Conservation (phyloP, 2,888 invertebrate species). For the Scelioninae gen. 1 region DNA sequence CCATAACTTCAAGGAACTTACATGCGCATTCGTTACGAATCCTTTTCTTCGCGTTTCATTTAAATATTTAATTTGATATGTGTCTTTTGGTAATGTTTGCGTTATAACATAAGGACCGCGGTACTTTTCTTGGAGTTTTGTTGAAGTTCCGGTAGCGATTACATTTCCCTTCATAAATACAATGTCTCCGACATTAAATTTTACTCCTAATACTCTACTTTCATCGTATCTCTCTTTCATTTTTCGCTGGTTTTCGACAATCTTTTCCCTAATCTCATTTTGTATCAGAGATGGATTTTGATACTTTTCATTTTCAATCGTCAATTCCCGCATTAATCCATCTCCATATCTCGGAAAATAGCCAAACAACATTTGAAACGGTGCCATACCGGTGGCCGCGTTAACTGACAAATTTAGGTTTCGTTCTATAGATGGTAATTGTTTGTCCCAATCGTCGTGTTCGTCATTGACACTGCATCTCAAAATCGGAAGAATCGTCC, state of each 20-base stretch:
- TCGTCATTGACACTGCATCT: constrained; percentile 11
- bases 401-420: constrained; percentile 19
- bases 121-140: no score
- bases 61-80: no score
- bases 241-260: background rate
- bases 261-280: constrained; percentile 5
- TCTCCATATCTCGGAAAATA: constrained; percentile 35
- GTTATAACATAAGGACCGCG: no score
- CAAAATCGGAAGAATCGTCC: constrained; percentile 34
- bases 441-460: constrained; percentile 29
- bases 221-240: background rate
- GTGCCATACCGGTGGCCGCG: constrained; percentile 28
- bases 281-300: constrained; percentile 3
- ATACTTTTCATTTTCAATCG: constrained; percentile 9
- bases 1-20: no score
- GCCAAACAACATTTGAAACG: constrained; percentile 35
- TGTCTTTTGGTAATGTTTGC: no score
- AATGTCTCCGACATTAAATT: no score
- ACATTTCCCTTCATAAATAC: no score
- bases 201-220: background rate
- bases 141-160: no score
- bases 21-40: no score
- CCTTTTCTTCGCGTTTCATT: no score
- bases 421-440: background rate
- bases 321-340: constrained; percentile 17